Percentiles rank a stretch among this genome's conserved stretches.
Conservation (phyloP, 1,140 invertebrate species). For the Temnothorax nylanderi region DNA sequence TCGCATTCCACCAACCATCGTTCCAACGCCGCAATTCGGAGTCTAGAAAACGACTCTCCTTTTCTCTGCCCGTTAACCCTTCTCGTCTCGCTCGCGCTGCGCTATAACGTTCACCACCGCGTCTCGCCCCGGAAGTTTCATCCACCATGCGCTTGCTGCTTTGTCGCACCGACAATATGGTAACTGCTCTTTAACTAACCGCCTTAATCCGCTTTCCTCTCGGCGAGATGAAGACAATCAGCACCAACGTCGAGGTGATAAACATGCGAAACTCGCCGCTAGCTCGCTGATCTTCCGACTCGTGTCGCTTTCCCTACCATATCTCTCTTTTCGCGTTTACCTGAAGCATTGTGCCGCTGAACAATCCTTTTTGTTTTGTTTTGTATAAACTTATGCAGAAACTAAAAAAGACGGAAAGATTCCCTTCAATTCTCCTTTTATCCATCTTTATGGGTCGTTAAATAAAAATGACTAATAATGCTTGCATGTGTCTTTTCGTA, state of each 20-base stretch:
- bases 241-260: constrained; percentile 50
- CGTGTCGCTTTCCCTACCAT: constrained; percentile 52
- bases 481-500: not conserved
- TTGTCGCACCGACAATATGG: constrained; percentile 76
- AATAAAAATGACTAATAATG: not conserved
- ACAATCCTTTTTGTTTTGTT: constrained; percentile 8
- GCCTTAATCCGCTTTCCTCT: constrained; percentile 81
- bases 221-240: constrained; percentile 76
- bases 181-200: constrained; percentile 83
- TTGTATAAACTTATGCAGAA: not conserved
- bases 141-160: constrained; percentile 70
- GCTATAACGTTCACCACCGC: constrained; percentile 51
- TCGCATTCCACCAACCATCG: constrained; percentile 37
- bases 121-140: constrained; percentile 63
- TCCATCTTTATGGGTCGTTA: not conserved
- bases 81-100: constrained; percentile 48
- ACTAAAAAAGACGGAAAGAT: not conserved
- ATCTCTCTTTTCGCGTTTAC: constrained; percentile 35
- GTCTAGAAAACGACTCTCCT: constrained; percentile 71
- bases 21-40: constrained; percentile 48
- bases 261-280: constrained; percentile 41
- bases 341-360: not conserved
- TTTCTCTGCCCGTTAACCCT: constrained; percentile 47
- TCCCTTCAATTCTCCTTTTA: not conserved
- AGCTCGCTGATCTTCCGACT: constrained; percentile 56